Evolutionary conservation across 30 jellyfish, hydroid and myxozoan species (phyloP), one percentile per base, ranked within the genome.

Genomic region (Morbakka virulenta): DNA sequence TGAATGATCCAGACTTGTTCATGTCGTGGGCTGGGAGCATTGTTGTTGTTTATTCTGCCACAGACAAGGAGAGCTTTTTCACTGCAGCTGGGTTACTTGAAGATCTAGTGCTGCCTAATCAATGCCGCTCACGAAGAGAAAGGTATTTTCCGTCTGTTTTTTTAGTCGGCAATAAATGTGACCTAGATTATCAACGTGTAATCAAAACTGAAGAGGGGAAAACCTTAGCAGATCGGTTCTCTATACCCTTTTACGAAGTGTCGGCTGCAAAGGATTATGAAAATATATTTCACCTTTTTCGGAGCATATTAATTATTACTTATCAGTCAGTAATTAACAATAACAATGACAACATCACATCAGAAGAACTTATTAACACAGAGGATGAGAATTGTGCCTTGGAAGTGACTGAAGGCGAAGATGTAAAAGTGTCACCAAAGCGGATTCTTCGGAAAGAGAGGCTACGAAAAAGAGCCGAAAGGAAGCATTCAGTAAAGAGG

Each of bases 191-290:
- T 64, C 89, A 88, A 23, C 83, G 98, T 12, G 96, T 69, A 74
- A 87, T 91, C 9, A 1, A 92, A 22, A 66, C 76, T 0, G 94
- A 85, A 35, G 98, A 91, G 61, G 98, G 96, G 26, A 80, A 86
- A n/a, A 80, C 74, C 2, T 79, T 91, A 2, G 98, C 98, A 23
- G 35, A 62, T 31, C 47, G 50, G 51, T 75, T 77, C 64, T 93
- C 93, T 28, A 96, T 94, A 24, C 65, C 86, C 27, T 91, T 84
- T 63, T 77, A 93, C 72, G 98, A 91, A 71, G 64, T 85, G 65
- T 91, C 98, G 0, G 98, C 98, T 2, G 78, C 98, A 13, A 80
- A 74, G 2, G 98, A 91, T 67, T 91, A 50, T 53, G 87, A 83
- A 31, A 85, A 94, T 14, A 76, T 83, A 12, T 79, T 52, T 76